Base-by-base conservation (phyloP, 1,140 invertebrate species). In the Cecropterus lyciades region DNA sequence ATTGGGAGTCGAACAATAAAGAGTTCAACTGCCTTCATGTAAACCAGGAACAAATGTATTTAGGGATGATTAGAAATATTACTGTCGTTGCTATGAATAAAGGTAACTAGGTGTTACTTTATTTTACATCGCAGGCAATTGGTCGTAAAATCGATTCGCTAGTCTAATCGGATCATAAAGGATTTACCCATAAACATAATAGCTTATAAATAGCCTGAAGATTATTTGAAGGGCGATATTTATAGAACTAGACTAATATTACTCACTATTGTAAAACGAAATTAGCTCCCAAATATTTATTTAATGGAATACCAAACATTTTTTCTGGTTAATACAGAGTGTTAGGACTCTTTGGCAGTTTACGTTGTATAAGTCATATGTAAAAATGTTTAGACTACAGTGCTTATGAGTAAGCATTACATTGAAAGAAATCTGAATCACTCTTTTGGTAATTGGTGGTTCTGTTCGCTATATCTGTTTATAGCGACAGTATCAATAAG, bases 341-440 rank as follows among this genome's bases (percentile, higher is more conserved):
- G 52, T 40, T n/a, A n/a, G 11, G 33, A 55, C 10, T 55, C 52
- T 40, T 40, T 40, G 33, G 11, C 51, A 17, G 51, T 53, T 53
- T 53, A 53, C 51, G 17, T 53, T 53, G 17, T 40, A 40, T 52
- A 30, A 52, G 49, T n/a, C 27, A 52, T 52, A 10, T 14, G 30
- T 15, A 11, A 30, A 30, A 51, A 30, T 30, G 24, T 27, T 51
- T 24, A n/a, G 20, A 51, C 7, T 33, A 14, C 0, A 9, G 27
- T 13, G 10, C 24, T 52, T 14, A 52, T 8, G n/a, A n/a, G 33
- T 27, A 52, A 33, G 14, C 11, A 13, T 33, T 0, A 13, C 11
- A 13, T 49, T 8, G 20, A 8, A 8, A n/a, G n/a, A 9, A 51
- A 51, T 9, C 2, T 33, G 30, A 33, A 6, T 33, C 30, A 33